phyloP scores from a whole-genome alignment of 2,797 vertebrate genomes.

The Rhynchotus rufescens region DNA sequence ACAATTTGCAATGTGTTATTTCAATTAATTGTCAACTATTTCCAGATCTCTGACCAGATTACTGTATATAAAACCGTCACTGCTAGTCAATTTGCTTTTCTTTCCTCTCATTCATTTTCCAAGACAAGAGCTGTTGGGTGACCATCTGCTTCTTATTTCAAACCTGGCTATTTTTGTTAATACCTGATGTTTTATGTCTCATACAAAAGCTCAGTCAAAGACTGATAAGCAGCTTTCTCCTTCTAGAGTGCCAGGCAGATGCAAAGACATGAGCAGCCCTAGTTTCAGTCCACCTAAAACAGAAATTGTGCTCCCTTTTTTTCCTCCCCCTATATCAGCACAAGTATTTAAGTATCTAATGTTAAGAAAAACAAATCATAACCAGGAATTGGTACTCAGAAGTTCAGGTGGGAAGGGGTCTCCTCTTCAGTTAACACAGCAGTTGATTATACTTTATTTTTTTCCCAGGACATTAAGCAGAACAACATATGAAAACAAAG shows the following conservation, averaged over 20 bases:
- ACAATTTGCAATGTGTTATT: conserved; percentile 78
- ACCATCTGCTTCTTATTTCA: conserved; percentile 69
- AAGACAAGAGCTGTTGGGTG: conserved; percentile 48
- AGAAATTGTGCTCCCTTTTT: fast-evolving
- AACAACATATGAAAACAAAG: conserved; percentile 1
- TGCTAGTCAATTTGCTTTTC: conserved; percentile 39
- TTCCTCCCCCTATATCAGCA: not conserved
- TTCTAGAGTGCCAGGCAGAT: not conserved
- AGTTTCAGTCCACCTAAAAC: not conserved
- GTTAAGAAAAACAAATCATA: not conserved
- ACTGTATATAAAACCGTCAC: conserved; percentile 58
- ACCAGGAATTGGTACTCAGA: not conserved
- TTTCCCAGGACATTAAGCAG: not conserved
- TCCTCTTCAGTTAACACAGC: not conserved
- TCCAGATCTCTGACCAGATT: conserved; percentile 71
- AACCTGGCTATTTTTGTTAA: conserved; percentile 62
- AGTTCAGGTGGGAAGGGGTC: not conserved
- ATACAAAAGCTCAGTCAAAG: not conserved
- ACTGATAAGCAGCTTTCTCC: not conserved
- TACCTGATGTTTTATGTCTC: conserved; percentile 33
- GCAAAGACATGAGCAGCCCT: not conserved
- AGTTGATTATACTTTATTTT: not conserved
- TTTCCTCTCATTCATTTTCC: conserved; percentile 65
- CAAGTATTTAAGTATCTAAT: not conserved
- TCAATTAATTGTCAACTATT: conserved; percentile 75